phyloP scores from a whole-genome alignment of 1,140 invertebrate species.

The Batillaria attramentaria region DNA sequence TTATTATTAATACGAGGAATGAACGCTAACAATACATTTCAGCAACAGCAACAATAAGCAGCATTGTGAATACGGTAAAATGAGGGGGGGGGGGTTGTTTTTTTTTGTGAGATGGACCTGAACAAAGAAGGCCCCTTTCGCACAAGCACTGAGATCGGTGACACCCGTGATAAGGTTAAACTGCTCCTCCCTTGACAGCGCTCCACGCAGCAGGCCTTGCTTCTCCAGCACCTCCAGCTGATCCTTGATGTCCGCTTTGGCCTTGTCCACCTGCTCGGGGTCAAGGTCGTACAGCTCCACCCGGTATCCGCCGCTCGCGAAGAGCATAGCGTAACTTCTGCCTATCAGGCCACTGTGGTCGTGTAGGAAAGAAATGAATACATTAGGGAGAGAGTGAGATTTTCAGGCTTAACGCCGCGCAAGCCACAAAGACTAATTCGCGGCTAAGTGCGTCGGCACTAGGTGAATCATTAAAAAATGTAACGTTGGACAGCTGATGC shows the following conservation, averaged over 20 bases:
- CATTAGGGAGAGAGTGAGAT: too few species aligned
- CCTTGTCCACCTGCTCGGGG: constrained; percentile 79
- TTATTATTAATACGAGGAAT: too few species aligned
- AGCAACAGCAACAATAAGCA: too few species aligned
- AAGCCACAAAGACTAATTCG: too few species aligned
- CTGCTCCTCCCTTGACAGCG: constrained; percentile 82
- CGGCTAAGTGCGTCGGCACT: too few species aligned
- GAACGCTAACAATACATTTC: too few species aligned
- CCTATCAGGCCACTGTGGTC: constrained; percentile 88
- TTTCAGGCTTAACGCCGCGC: too few species aligned
- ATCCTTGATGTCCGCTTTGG: constrained; percentile 81
- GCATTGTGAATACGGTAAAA: too few species aligned
- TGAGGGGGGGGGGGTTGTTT: too few species aligned
- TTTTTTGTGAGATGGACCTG: constrained; percentile 80
- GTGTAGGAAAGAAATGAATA: neutral
- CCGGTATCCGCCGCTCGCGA: constrained; percentile 91
- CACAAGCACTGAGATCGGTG: constrained; percentile 62
- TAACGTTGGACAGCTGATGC: too few species aligned
- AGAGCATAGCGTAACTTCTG: constrained; percentile 95
- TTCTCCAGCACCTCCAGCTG: constrained; percentile 83
- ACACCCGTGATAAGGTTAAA: constrained; percentile 78
- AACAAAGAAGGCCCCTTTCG: constrained; percentile 80
- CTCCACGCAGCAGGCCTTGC: constrained; percentile 79
- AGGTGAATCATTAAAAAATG: too few species aligned
- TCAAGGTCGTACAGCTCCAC: constrained; percentile 89